Conservation (phyloP, 2,797 vertebrate species). For the Eutrigla gurnardus region DNA sequence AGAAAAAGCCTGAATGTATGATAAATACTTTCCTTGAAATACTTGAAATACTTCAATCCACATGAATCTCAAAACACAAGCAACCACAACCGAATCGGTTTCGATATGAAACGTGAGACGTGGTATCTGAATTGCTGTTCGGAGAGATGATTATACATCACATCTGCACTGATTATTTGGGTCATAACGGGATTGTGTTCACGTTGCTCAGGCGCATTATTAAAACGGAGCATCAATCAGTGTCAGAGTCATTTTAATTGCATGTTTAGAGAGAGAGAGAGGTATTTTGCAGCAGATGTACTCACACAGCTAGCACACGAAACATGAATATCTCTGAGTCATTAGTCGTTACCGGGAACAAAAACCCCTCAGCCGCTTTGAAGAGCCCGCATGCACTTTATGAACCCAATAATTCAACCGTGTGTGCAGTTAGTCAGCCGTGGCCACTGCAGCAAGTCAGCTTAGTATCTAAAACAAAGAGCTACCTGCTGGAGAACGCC, state of each 20-base stretch:
- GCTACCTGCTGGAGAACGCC: not conserved
- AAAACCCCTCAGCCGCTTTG: constrained; percentile 24
- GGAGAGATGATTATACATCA: not conserved
- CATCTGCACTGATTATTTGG: not conserved
- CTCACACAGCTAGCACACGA: too few species aligned
- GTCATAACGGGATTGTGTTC: not conserved
- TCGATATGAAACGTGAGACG: not conserved
- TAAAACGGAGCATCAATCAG: not conserved
- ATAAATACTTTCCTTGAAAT: too few species aligned
- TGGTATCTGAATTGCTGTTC: not conserved
- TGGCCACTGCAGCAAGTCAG: constrained; percentile 27
- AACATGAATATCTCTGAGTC: constrained; percentile 25
- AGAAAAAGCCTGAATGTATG: too few species aligned
- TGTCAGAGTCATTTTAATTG: not conserved
- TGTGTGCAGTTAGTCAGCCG: constrained; percentile 42
- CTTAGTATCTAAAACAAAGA: constrained; percentile 38
- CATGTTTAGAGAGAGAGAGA: not conserved
- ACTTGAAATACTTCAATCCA: too few species aligned
- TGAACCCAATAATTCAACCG: constrained; percentile 49
- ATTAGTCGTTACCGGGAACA: constrained; percentile 48
- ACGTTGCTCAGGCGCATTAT: not conserved
- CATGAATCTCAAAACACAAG: too few species aligned
- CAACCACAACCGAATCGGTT: not conserved
- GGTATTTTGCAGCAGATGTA: constrained; percentile 1
- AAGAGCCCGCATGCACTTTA: constrained; percentile 26